These are phyloP conservation scores for Solea senegalensis DNA, from an alignment of 2,113 vertebrate genomes.

Conservation along the genomic window DNA sequence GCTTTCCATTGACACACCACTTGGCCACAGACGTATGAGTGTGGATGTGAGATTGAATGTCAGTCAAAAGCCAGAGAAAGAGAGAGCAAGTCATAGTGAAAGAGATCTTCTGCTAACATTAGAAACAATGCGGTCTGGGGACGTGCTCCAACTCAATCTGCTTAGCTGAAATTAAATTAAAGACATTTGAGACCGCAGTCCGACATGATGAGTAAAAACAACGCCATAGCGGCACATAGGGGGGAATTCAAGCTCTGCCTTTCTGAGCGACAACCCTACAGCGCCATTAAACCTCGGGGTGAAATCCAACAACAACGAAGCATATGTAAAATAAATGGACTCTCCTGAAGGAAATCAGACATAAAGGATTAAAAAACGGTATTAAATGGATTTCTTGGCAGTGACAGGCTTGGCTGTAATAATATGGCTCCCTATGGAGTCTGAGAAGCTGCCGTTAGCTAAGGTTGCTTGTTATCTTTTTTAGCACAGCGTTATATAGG, in stretches of 20 bases:
- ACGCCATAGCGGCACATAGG: slow-evolving; percentile 5
- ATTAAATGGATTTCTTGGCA: slow-evolving; percentile 6
- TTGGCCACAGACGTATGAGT: neutral
- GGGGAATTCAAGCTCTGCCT: slow-evolving; percentile 30
- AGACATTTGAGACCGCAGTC: slow-evolving; percentile 45
- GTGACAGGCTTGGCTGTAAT: neutral
- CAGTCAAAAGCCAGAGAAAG: neutral
- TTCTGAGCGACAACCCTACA: neutral
- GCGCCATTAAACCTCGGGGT: neutral
- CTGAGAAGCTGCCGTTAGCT: slow-evolving; percentile 29
- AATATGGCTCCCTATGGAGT: slow-evolving; percentile 9
- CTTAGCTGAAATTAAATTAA: slow-evolving; percentile 29
- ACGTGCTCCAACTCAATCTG: neutral
- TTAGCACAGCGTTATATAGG: slow-evolving; percentile 32
- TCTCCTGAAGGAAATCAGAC: neutral
- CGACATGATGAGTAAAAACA: slow-evolving; percentile 26
- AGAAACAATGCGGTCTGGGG: slow-evolving; percentile 22
- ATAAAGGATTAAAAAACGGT: slow-evolving; percentile 1
- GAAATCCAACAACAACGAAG: slow-evolving; percentile 27
- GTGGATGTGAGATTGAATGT: slow-evolving; percentile 11
- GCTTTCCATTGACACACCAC: slow-evolving; percentile 20
- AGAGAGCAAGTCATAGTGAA: neutral
- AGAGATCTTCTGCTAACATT: slow-evolving; percentile 37
- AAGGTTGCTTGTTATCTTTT: slow-evolving; percentile 44
- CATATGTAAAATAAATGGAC: neutral